Conservation (phyloP, 2,888 invertebrate species). For the Syrista parreyssii region DNA sequence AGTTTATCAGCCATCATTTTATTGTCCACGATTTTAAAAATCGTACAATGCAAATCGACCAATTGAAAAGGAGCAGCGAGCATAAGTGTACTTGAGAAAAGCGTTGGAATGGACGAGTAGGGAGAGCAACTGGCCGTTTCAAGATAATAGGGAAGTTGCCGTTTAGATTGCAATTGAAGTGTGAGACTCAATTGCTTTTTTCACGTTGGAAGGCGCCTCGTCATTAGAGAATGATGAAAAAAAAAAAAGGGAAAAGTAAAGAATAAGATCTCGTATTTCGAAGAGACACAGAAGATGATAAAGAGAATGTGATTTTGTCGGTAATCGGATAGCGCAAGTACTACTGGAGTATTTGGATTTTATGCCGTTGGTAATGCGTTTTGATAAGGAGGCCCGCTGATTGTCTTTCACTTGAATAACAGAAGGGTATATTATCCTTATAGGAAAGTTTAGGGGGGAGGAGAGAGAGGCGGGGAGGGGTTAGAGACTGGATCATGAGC, state of each 20-base stretch:
- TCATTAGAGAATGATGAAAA: neutral
- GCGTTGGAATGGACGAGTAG: neutral
- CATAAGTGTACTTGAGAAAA: neutral
- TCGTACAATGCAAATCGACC: neutral
- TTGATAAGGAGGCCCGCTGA: neutral
- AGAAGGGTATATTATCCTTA: neutral
- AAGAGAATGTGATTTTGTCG: neutral
- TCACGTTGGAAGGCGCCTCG: neutral
- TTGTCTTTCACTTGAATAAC: neutral
- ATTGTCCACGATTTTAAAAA: neutral
- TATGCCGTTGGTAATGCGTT: neutral
- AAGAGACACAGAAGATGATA: neutral
- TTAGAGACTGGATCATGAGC: neutral
- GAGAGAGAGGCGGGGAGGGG: no score
- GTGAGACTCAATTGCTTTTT: neutral
- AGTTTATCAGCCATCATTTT: neutral
- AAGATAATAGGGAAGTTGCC: constrained; percentile 29
- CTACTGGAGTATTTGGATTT: neutral
- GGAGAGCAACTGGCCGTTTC: neutral
- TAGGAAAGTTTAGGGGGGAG: neutral
- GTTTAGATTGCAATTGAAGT: constrained; percentile 27
- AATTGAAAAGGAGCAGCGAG: neutral
- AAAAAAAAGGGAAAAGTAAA: no score
- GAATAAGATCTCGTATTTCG: neutral
- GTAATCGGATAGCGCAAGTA: neutral